Percentiles rank a stretch among this genome's conserved stretches.
Evolutionary conservation across 1,140 invertebrate species (phyloP).

Genomic region (Euura lappo): DNA sequence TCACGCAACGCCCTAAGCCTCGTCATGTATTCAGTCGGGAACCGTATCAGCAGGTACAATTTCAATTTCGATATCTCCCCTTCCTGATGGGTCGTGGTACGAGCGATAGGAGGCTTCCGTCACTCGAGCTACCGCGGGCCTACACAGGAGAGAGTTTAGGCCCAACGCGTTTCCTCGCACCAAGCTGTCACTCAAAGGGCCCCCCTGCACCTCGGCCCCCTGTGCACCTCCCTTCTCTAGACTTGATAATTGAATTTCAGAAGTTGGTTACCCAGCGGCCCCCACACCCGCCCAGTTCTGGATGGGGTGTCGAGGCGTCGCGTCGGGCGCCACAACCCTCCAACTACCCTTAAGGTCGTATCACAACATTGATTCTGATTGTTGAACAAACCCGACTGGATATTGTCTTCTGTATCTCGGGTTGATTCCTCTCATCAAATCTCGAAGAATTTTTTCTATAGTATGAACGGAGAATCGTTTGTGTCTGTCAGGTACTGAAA

Average conservation of each 20-base stretch:
- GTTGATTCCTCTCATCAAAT: no score
- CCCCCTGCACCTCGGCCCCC: not conserved
- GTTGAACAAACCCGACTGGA: not conserved
- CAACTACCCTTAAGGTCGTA: not conserved
- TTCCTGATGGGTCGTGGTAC: not conserved
- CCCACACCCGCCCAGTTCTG: not conserved
- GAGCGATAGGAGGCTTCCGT: not conserved
- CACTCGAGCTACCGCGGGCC: not conserved
- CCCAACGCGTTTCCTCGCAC: slow-evolving; percentile 6
- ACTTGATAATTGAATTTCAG: slow-evolving; percentile 7
- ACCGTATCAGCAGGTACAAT: slow-evolving; percentile 4
- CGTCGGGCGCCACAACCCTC: not conserved
- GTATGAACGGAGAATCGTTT: no score
- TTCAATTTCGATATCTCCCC: slow-evolving; percentile 5
- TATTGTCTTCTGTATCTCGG: not conserved
- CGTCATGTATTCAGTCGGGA: not conserved
- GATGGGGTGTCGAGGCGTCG: not conserved
- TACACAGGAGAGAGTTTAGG: not conserved
- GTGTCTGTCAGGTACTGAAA: not conserved
- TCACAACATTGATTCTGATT: not conserved
- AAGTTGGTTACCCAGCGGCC: not conserved
- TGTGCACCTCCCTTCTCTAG: not conserved
- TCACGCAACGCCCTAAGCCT: not conserved
- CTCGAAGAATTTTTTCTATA: no score
- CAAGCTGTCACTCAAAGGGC: not conserved